A percentile compares a stretch with the other conserved stretches of the same genome.
These are phyloP conservation scores for Acrobasis consociella DNA, from an alignment of 2,888 invertebrate species.

Conservation along the genomic window DNA sequence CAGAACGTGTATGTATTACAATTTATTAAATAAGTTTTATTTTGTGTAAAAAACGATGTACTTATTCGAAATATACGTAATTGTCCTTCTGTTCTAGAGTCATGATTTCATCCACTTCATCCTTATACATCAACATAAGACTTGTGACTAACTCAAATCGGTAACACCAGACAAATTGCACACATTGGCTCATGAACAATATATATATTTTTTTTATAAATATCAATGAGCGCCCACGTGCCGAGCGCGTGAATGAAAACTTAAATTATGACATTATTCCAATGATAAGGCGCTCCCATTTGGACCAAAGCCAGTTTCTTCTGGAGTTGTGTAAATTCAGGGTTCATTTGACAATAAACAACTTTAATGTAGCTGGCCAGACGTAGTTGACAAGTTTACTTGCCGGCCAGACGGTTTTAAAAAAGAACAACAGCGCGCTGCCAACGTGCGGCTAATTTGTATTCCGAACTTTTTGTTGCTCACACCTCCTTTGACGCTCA, in stretches of 20 bases:
- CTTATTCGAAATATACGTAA: not conserved
- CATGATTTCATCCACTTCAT: too few species aligned
- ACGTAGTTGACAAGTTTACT: constrained; percentile 22
- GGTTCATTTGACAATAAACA: constrained; percentile 24
- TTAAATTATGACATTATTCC: constrained; percentile 19
- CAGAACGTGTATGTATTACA: too few species aligned
- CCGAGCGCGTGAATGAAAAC: constrained; percentile 18
- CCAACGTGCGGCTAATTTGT: constrained; percentile 17
- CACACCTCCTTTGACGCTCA: constrained; percentile 13
- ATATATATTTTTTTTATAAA: constrained; percentile 13
- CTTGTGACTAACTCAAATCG: not conserved
- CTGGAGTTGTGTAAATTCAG: constrained; percentile 23
- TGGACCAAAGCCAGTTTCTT: constrained; percentile 18
- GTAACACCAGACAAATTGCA: not conserved
- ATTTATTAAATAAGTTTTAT: too few species aligned
- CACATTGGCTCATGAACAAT: not conserved
- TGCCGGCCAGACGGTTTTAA: constrained; percentile 22
- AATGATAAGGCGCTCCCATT: constrained; percentile 22
- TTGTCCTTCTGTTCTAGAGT: too few species aligned
- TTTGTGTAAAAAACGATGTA: too few species aligned
- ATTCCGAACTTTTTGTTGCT: constrained; percentile 8
- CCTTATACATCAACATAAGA: too few species aligned
- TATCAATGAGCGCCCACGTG: constrained; percentile 19
- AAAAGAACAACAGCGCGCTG: constrained; percentile 15
- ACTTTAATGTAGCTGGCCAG: constrained; percentile 22